Evolutionary conservation across 2,888 invertebrate genomes (phyloP).

Genomic region (Alloscopus bannaensis): DNA sequence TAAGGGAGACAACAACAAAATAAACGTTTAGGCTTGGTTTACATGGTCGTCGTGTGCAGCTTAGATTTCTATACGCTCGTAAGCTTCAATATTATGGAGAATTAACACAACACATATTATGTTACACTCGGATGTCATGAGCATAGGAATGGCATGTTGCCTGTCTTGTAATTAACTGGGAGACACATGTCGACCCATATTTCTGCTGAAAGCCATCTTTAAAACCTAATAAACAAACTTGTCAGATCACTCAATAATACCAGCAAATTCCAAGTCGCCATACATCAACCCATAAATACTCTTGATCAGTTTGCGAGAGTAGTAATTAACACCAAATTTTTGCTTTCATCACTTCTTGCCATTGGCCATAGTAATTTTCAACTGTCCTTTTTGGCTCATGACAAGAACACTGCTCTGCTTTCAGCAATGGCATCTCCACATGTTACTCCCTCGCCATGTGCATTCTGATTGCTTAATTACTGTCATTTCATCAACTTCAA

Average conservation of each 20-base stretch:
- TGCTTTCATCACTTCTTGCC: conserved; percentile 27
- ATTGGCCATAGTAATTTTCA: too few relatives aligned
- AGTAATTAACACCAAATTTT: conserved; percentile 29
- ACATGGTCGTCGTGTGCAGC: too few relatives aligned
- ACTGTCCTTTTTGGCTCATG: background rate
- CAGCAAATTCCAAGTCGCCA: conserved; percentile 3
- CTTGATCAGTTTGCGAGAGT: conserved; percentile 23
- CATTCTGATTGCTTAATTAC: conserved; percentile 30
- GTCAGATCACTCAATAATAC: too few relatives aligned
- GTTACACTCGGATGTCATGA: too few relatives aligned
- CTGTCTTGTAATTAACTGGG: background rate
- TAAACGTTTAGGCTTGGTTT: too few relatives aligned
- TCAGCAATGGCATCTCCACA: background rate
- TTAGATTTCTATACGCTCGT: too few relatives aligned
- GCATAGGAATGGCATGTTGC: too few relatives aligned
- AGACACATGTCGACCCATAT: conserved; percentile 31
- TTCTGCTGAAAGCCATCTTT: too few relatives aligned
- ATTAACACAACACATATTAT: too few relatives aligned
- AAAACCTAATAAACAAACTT: background rate
- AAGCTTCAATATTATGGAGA: too few relatives aligned
- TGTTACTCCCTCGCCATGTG: background rate
- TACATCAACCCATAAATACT: conserved; percentile 1
- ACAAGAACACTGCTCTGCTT: too few relatives aligned
- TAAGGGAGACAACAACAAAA: too few relatives aligned
- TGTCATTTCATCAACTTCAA: conserved; percentile 38